Percentiles rank a stretch among this genome's conserved stretches.
Evolutionary conservation across 1,140 invertebrate species (phyloP).

Genomic region (Phenacoccus solenopsis): DNA sequence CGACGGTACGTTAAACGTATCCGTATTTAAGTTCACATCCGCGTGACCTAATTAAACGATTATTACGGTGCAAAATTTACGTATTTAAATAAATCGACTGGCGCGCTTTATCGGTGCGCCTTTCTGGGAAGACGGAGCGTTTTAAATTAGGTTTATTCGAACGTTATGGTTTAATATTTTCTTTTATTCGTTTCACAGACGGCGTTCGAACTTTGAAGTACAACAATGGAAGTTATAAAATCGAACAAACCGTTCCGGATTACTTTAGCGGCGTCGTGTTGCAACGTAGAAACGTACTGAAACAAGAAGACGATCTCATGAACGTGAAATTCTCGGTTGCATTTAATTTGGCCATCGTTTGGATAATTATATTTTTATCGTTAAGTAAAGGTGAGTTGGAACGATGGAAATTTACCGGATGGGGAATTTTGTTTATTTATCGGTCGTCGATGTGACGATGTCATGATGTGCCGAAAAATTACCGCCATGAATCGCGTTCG

Average conservation of each 20-base stretch:
- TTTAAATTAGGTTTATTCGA: too few relatives aligned
- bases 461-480: too few relatives aligned
- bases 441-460: too few relatives aligned
- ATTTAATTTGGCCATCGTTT: slow-evolving; percentile 77
- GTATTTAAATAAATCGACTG: background rate
- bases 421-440: too few relatives aligned
- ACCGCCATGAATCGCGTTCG: too few relatives aligned
- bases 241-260: slow-evolving; percentile 63
- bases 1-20: too few relatives aligned
- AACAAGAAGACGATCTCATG: slow-evolving; percentile 45
- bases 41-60: background rate
- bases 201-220: slow-evolving; percentile 18
- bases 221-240: slow-evolving; percentile 34
- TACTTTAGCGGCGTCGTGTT: slow-evolving; percentile 71
- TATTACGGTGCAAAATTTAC: background rate
- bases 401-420: too few relatives aligned
- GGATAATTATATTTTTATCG: slow-evolving; percentile 80
- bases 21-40: too few relatives aligned
- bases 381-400: slow-evolving; percentile 61
- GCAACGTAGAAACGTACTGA: slow-evolving; percentile 48
- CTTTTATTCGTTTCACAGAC: slow-evolving; percentile 18
- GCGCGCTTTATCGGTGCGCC: too few relatives aligned
- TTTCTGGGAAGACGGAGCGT: too few relatives aligned
- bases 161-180: background rate
- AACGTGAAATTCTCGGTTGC: slow-evolving; percentile 73